phyloP scores from a whole-genome alignment of 2,888 invertebrate species.

The Gastracanthus pulcherrimus region DNA sequence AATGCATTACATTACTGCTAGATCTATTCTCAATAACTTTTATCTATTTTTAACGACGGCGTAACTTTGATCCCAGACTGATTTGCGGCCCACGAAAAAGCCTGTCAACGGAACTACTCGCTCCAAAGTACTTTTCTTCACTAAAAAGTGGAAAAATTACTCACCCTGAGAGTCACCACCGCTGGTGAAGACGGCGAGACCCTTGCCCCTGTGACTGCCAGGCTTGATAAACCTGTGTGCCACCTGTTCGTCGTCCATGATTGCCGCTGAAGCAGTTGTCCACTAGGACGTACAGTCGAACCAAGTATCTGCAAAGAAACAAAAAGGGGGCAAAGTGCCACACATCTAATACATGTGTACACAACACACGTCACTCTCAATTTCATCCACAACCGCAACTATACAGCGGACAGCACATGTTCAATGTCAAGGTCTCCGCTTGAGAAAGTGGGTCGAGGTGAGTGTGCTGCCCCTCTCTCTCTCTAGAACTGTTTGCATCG shows the following conservation, averaged over 20 bases:
- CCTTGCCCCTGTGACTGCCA: constrained; percentile 93
- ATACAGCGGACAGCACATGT: not conserved
- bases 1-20: too few relatives aligned
- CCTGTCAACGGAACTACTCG: too few relatives aligned
- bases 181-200: constrained; percentile 97
- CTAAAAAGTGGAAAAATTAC: too few relatives aligned
- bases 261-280: constrained; percentile 29
- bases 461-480: not conserved
- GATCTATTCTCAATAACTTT: too few relatives aligned
- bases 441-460: constrained; percentile 29
- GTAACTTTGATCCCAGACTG: too few relatives aligned
- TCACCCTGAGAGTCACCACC: constrained; percentile 97
- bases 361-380: constrained; percentile 13
- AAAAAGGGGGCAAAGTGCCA: not conserved
- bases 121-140: too few relatives aligned
- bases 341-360: not conserved
- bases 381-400: too few relatives aligned
- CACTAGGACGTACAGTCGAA: not conserved
- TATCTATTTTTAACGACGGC: too few relatives aligned
- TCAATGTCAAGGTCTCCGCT: constrained; percentile 47
- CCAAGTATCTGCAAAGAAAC: constrained; percentile 17
- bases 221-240: constrained; percentile 86
- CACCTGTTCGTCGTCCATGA: constrained; percentile 76
- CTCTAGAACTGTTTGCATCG: not conserved
- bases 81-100: too few relatives aligned